These are phyloP conservation scores for Eristalis arbustorum DNA, from an alignment of 2,888 invertebrate species.

Conservation along the genomic window DNA sequence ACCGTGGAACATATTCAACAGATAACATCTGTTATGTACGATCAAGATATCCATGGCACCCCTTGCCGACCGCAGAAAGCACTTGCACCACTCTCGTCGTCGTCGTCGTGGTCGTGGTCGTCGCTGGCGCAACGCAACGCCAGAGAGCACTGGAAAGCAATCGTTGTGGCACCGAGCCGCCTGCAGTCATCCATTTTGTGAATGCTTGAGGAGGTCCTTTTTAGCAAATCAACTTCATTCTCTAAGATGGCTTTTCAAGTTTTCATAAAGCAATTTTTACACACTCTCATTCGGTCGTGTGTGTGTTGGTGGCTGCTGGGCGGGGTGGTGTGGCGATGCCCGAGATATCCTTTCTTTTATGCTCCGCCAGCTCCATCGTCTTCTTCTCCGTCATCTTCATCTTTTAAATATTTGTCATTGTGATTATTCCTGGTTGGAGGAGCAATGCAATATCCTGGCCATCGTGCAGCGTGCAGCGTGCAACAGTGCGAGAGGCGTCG, in stretches of 20 bases:
- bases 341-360: slow-evolving; percentile 13
- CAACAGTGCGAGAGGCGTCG: not conserved
- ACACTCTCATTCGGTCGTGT: slow-evolving; percentile 37
- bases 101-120: too few relatives aligned
- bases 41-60: slow-evolving; percentile 52
- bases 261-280: slow-evolving; percentile 64
- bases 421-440: slow-evolving; percentile 54
- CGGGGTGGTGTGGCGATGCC: slow-evolving; percentile 5
- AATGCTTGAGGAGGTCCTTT: slow-evolving; percentile 59
- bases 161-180: slow-evolving; percentile 31
- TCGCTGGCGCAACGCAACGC: not conserved
- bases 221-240: slow-evolving; percentile 68
- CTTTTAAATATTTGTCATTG: slow-evolving; percentile 67
- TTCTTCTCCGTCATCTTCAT: slow-evolving; percentile 19
- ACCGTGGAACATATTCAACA: slow-evolving; percentile 61
- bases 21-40: slow-evolving; percentile 58
- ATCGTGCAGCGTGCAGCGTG: not conserved
- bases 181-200: slow-evolving; percentile 62
- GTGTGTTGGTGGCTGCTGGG: slow-evolving; percentile 34
- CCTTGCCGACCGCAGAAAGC: slow-evolving; percentile 30
- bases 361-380: not conserved
- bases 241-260: slow-evolving; percentile 65
- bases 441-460: slow-evolving; percentile 26
- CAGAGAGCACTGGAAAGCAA: slow-evolving; percentile 26
- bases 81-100: slow-evolving; percentile 12